A percentile compares a stretch with the other conserved stretches of the same genome.
Evolutionary conservation across 2,113 vertebrate species (phyloP).

Genomic region (Trichomycterus rosablanca): DNA sequence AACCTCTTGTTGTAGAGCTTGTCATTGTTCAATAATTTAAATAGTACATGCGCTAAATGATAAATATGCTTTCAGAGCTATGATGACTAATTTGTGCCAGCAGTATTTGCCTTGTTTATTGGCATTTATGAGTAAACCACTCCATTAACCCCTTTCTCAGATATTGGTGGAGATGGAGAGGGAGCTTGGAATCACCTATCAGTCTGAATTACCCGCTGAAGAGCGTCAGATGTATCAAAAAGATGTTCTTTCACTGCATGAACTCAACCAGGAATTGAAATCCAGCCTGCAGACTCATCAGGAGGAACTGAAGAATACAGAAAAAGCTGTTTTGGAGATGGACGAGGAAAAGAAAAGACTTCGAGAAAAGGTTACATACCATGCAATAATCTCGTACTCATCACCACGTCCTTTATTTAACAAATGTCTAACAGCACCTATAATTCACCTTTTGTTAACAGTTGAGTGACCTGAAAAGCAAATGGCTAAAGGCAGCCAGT

Average conservation of each 20-base stretch:
- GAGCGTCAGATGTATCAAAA: slow-evolving; percentile 47
- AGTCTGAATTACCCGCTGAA: slow-evolving; percentile 39
- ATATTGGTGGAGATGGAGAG: slow-evolving; percentile 72
- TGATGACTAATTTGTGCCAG: no score
- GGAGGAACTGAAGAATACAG: slow-evolving; percentile 59
- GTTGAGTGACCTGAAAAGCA: slow-evolving; percentile 67
- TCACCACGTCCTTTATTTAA: not conserved
- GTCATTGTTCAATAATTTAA: no score
- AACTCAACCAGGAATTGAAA: slow-evolving; percentile 60
- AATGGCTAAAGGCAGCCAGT: slow-evolving; percentile 57
- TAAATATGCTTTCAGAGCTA: no score
- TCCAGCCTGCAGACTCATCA: slow-evolving; percentile 53
- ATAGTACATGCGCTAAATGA: no score
- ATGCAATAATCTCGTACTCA: not conserved
- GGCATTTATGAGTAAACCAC: no score
- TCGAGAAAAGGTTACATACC: slow-evolving; percentile 54
- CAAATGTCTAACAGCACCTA: not conserved
- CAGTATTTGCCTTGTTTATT: no score
- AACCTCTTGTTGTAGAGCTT: no score
- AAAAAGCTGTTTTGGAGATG: slow-evolving; percentile 47
- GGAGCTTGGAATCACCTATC: slow-evolving; percentile 59
- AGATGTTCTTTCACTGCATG: slow-evolving; percentile 49
- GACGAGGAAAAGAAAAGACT: slow-evolving; percentile 69
- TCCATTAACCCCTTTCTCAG: slow-evolving; percentile 47
- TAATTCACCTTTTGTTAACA: slow-evolving; percentile 43